These are phyloP conservation scores for Drosophila sproati DNA, from an alignment of 1,140 invertebrate species.

Conservation along the genomic window DNA sequence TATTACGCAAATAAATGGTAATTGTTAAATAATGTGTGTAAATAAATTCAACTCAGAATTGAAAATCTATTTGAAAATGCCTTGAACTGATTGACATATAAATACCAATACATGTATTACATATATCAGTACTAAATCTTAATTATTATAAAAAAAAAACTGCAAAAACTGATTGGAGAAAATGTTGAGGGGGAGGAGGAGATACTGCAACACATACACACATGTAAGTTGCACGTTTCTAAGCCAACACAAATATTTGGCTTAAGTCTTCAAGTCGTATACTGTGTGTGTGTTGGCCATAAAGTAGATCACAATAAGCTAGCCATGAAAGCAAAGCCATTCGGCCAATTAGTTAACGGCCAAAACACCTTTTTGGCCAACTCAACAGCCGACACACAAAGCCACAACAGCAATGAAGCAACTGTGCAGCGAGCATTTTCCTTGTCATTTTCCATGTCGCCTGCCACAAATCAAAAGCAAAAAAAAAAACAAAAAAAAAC, in stretches of 20 bases:
- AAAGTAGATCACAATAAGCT: constrained; percentile 3
- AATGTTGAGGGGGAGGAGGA: too few relatives aligned
- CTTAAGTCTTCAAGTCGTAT: not conserved
- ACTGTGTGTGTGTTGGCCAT: not conserved
- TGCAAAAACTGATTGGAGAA: too few relatives aligned
- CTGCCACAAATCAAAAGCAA: constrained; percentile 73
- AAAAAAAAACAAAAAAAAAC: constrained; percentile 36
- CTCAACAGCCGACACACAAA: constrained; percentile 12
- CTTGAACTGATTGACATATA: too few relatives aligned
- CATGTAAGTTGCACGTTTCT: not conserved
- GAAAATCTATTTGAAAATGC: too few relatives aligned
- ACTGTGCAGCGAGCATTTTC: constrained; percentile 45
- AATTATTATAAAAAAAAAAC: too few relatives aligned
- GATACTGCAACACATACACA: not conserved
- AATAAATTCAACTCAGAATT: too few relatives aligned
- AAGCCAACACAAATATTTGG: not conserved
- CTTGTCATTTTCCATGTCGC: constrained; percentile 71
- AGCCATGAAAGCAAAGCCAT: constrained; percentile 5
- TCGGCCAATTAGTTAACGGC: constrained; percentile 14
- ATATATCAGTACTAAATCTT: too few relatives aligned
- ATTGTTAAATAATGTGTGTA: too few relatives aligned
- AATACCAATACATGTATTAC: too few relatives aligned
- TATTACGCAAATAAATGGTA: too few relatives aligned
- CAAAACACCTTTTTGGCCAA: constrained; percentile 29
- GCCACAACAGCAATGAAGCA: constrained; percentile 11